phyloP scores from a whole-genome alignment of 2,888 invertebrate species.

The Andricus curvator region DNA sequence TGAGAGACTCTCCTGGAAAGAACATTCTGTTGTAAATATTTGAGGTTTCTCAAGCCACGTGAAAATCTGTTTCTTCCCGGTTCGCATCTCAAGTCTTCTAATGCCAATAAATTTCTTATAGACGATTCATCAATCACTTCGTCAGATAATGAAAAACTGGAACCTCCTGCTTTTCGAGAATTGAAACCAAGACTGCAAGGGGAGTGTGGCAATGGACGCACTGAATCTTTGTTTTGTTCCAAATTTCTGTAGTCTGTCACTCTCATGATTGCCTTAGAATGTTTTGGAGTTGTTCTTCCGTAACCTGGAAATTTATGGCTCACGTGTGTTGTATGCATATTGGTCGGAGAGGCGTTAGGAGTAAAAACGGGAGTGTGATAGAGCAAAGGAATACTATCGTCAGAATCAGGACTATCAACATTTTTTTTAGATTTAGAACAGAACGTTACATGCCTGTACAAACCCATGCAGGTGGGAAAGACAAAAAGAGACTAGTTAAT shows the following conservation, averaged over 20 bases:
- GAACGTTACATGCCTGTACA: slow-evolving; percentile 67
- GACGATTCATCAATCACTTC: slow-evolving; percentile 76
- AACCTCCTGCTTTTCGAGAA: slow-evolving; percentile 55
- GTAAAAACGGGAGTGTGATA: slow-evolving; percentile 57
- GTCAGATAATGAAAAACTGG: slow-evolving; percentile 65
- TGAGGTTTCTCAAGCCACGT: slow-evolving; percentile 83
- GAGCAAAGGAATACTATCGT: slow-evolving; percentile 66
- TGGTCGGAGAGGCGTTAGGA: slow-evolving; percentile 54
- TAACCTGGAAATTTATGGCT: slow-evolving; percentile 63
- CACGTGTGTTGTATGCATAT: slow-evolving; percentile 46
- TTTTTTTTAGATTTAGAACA: slow-evolving; percentile 66
- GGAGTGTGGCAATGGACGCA: slow-evolving; percentile 43
- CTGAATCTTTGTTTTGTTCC: slow-evolving; percentile 46
- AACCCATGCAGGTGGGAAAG: slow-evolving; percentile 66
- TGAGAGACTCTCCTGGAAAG: slow-evolving; percentile 83
- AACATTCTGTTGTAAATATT: slow-evolving; percentile 82
- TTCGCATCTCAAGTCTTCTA: slow-evolving; percentile 82
- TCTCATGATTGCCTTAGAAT: slow-evolving; percentile 54
- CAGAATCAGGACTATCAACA: slow-evolving; percentile 66
- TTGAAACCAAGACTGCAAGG: slow-evolving; percentile 50
- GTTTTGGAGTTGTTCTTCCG: slow-evolving; percentile 53
- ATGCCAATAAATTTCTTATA: slow-evolving; percentile 76
- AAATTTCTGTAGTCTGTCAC: slow-evolving; percentile 57
- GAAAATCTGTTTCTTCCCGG: slow-evolving; percentile 79
- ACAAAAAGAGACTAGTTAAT: slow-evolving; percentile 60